phyloP scores from a whole-genome alignment of 1,140 invertebrate species.

The Doryteuthis pealeii region DNA sequence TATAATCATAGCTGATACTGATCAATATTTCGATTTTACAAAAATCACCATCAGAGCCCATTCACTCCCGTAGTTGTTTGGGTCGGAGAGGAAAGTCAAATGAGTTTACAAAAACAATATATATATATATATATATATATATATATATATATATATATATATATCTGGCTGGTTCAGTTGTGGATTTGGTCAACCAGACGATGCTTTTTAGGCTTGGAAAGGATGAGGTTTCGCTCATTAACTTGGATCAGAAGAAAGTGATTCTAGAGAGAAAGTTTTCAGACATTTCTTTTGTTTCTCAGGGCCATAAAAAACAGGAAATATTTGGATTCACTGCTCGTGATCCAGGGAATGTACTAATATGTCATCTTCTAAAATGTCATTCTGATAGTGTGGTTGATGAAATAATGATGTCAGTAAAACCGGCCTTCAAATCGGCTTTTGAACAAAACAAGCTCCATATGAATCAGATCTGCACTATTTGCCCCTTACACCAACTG shows the following conservation, averaged over 20 bases:
- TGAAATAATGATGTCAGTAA: constrained; percentile 70
- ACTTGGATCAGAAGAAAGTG: constrained; percentile 86
- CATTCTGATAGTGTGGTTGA: constrained; percentile 69
- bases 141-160: no score
- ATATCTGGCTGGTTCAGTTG: no score
- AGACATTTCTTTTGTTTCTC: constrained; percentile 86
- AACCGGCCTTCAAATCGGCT: constrained; percentile 71
- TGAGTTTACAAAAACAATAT: no score
- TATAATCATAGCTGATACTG: no score
- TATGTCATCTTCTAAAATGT: constrained; percentile 88
- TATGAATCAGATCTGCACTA: constrained; percentile 67
- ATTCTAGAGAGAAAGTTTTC: constrained; percentile 82
- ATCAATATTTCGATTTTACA: no score
- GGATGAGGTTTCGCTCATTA: constrained; percentile 83
- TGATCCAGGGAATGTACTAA: constrained; percentile 71
- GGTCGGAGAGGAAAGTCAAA: no score
- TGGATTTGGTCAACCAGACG: constrained; percentile 79
- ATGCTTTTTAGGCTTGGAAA: constrained; percentile 89
- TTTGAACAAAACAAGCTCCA: constrained; percentile 35
- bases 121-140: no score
- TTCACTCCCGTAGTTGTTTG: no score
- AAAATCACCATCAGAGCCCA: no score
- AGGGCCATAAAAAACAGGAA: constrained; percentile 77
- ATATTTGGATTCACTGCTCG: constrained; percentile 92
- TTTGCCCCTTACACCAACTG: constrained; percentile 95